A percentile compares a stretch with the other conserved stretches of the same genome.
phyloP scores from a whole-genome alignment of 2,888 invertebrate species.

The Dynastes hyllus region DNA sequence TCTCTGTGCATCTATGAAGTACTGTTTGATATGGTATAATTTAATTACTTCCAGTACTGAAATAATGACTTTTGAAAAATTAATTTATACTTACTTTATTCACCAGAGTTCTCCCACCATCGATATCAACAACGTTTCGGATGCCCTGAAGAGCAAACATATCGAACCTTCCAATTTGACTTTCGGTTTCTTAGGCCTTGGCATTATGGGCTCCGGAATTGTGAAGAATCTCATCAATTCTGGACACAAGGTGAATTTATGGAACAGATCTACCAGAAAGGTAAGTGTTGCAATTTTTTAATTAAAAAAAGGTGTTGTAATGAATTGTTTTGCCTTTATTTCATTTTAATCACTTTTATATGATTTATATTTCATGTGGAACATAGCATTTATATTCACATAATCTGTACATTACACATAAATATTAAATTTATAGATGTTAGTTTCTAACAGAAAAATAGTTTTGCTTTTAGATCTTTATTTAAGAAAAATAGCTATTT shows the following conservation, averaged over 20 bases:
- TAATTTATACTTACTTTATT: too few species aligned
- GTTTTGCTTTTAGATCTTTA: slow-evolving; percentile 11
- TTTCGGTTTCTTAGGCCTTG: slow-evolving; percentile 96
- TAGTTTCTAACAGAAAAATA: slow-evolving; percentile 29
- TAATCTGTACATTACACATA: slow-evolving; percentile 32
- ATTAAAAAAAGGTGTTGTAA: slow-evolving; percentile 12
- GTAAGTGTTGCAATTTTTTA: slow-evolving; percentile 73
- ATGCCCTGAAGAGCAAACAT: slow-evolving; percentile 87
- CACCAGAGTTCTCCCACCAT: slow-evolving; percentile 74
- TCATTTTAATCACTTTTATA: slow-evolving; percentile 10
- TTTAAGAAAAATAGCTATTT: slow-evolving; percentile 43
- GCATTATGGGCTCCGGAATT: slow-evolving; percentile 96
- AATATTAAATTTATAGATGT: neutral
- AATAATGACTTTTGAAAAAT: too few species aligned
- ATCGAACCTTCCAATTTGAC: slow-evolving; percentile 89
- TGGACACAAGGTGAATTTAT: slow-evolving; percentile 93
- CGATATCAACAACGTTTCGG: slow-evolving; percentile 84
- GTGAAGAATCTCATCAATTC: slow-evolving; percentile 96
- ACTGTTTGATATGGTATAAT: too few species aligned
- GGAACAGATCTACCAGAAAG: slow-evolving; percentile 95
- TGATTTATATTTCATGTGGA: slow-evolving; percentile 13
- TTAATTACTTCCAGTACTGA: too few species aligned
- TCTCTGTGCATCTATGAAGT: too few species aligned
- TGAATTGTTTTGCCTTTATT: slow-evolving; percentile 14
- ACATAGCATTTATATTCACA: slow-evolving; percentile 21